Evolutionary conservation across 2,888 invertebrate species (phyloP).

Genomic region (Beris chalybata): DNA sequence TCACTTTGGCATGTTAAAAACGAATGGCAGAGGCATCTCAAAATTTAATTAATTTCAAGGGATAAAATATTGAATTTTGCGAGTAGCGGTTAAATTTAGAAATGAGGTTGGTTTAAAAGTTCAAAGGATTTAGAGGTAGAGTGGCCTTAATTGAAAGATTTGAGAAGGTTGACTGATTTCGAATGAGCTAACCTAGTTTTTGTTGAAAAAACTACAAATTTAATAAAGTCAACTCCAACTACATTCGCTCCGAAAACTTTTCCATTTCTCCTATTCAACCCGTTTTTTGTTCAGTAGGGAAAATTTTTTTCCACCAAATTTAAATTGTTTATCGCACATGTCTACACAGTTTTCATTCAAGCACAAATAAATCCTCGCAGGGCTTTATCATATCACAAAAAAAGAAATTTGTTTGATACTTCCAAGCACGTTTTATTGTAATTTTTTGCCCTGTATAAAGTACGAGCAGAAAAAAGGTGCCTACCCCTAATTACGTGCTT

Average conservation of each 20-base stretch:
- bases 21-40: constrained; percentile 3
- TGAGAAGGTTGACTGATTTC: not conserved
- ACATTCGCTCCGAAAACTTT: too few relatives aligned
- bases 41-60: constrained; percentile 23
- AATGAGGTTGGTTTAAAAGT: not conserved
- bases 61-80: constrained; percentile 15
- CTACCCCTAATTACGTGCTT: constrained; percentile 14
- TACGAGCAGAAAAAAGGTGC: not conserved
- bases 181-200: not conserved
- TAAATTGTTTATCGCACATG: not conserved
- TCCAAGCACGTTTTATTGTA: constrained; percentile 14
- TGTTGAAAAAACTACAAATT: not conserved
- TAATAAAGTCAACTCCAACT: too few relatives aligned
- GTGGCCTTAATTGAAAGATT: constrained; percentile 1
- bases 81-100: not conserved
- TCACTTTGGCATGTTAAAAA: constrained; percentile 6
- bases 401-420: not conserved
- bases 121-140: too few relatives aligned
- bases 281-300: not conserved
- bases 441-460: constrained; percentile 1
- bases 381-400: not conserved
- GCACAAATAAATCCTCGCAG: constrained; percentile 4
- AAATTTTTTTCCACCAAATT: not conserved
- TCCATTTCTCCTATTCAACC: too few relatives aligned
- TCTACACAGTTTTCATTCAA: constrained; percentile 2